These are phyloP conservation scores for Agrotis puta DNA, from an alignment of 2,888 invertebrate genomes.

Conservation along the genomic window DNA sequence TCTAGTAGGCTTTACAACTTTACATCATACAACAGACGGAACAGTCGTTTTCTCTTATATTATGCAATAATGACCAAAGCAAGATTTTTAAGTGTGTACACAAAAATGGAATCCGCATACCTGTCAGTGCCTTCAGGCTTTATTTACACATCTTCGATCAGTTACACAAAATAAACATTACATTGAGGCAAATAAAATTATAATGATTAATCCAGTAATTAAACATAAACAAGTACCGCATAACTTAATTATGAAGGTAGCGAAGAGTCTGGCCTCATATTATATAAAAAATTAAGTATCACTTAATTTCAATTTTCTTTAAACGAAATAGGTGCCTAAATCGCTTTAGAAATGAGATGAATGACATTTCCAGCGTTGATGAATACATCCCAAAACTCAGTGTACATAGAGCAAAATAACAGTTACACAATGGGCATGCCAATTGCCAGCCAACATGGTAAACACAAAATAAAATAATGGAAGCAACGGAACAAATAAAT, in stretches of 20 bases:
- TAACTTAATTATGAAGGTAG: neutral
- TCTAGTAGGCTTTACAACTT: slow-evolving; percentile 56
- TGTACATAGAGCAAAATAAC: slow-evolving; percentile 23
- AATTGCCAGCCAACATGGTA: slow-evolving; percentile 33
- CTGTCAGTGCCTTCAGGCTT: neutral
- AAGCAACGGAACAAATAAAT: slow-evolving; percentile 62
- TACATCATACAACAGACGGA: slow-evolving; percentile 55
- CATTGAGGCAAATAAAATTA: neutral
- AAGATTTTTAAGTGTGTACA: slow-evolving; percentile 20
- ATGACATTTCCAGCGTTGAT: neutral
- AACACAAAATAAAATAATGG: slow-evolving; percentile 69
- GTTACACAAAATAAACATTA: neutral
- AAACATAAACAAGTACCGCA: neutral
- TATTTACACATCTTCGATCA: neutral
- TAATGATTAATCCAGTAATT: neutral
- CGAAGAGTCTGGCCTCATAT: neutral
- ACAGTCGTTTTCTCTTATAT: slow-evolving; percentile 54
- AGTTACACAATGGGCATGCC: slow-evolving; percentile 18
- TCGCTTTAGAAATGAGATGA: neutral
- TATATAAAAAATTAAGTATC: neutral
- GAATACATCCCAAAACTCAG: neutral
- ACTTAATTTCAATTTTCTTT: neutral
- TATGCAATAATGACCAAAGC: slow-evolving; percentile 47
- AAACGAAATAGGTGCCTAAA: neutral
- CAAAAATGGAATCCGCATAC: slow-evolving; percentile 22